Evolutionary conservation across 2,888 invertebrate genomes (phyloP).

Genomic region (Acanthoscelides obtectus): DNA sequence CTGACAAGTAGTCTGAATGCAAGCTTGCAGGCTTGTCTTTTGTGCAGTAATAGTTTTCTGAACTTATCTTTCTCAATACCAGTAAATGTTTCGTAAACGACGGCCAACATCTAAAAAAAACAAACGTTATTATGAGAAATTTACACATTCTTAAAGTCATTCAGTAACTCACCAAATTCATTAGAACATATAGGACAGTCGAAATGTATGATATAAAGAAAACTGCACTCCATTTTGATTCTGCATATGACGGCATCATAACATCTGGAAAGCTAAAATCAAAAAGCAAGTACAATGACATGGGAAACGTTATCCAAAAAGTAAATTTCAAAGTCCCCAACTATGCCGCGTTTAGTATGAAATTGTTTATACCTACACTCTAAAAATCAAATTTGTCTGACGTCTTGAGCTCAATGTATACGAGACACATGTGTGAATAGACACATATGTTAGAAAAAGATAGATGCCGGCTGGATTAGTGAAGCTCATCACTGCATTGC

Average conservation of each 20-base stretch:
- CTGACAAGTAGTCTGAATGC: conserved; percentile 79
- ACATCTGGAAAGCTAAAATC: conserved; percentile 79
- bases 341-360: too few species aligned
- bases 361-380: too few species aligned
- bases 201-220: conserved; percentile 84
- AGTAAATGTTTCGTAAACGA: conserved; percentile 86
- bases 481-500: too few species aligned
- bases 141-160: too few species aligned
- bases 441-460: too few species aligned
- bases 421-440: too few species aligned
- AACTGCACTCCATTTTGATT: conserved; percentile 75
- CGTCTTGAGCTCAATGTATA: too few species aligned
- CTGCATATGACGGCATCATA: conserved; percentile 86
- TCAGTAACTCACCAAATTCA: conserved; percentile 70
- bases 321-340: too few species aligned
- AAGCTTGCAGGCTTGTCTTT: conserved; percentile 73
- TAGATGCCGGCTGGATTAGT: too few species aligned
- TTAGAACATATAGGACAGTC: conserved; percentile 78
- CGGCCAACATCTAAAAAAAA: conserved; percentile 70
- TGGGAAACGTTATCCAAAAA: too few species aligned
- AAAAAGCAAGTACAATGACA: too few species aligned
- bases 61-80: conserved; percentile 82
- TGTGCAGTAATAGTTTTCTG: conserved; percentile 74
- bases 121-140: not conserved
- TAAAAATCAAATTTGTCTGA: too few species aligned